Evolutionary conservation across 2,888 invertebrate species (phyloP).

Genomic region (Cephus pygmeus): DNA sequence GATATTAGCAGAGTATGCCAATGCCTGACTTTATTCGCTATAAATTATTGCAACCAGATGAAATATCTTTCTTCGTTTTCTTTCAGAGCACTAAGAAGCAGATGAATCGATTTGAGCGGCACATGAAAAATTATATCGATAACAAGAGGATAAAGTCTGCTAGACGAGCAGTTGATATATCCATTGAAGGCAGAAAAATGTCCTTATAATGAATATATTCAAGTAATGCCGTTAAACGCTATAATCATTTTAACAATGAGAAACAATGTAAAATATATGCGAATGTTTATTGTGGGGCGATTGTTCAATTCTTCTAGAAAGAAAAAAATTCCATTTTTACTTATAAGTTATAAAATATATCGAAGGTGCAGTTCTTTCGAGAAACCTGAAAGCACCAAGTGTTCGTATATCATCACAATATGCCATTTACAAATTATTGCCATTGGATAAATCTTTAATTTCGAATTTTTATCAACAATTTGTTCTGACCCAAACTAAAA

Average conservation of each 20-base stretch:
- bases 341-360: background rate
- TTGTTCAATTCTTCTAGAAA: background rate
- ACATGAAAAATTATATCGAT: slow-evolving; percentile 91
- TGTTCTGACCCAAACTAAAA: background rate
- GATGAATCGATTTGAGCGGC: slow-evolving; percentile 90
- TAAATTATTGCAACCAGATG: slow-evolving; percentile 5
- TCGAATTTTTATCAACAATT: background rate
- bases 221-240: background rate
- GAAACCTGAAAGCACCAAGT: background rate
- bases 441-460: background rate
- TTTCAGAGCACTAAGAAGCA: slow-evolving; percentile 82
- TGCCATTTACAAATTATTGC: background rate
- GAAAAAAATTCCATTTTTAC: background rate
- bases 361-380: background rate
- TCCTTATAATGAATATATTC: slow-evolving; percentile 73
- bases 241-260: background rate
- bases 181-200: slow-evolving; percentile 97
- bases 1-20: slow-evolving; percentile 76
- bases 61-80: slow-evolving; percentile 5
- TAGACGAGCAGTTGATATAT: slow-evolving; percentile 90
- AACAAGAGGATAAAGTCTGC: slow-evolving; percentile 82
- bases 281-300: background rate
- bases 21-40: no score
- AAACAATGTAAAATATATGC: background rate
- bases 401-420: background rate